Evolutionary conservation across 2,113 vertebrate genomes (phyloP).

Genomic region (Oreochromis spilurus): DNA sequence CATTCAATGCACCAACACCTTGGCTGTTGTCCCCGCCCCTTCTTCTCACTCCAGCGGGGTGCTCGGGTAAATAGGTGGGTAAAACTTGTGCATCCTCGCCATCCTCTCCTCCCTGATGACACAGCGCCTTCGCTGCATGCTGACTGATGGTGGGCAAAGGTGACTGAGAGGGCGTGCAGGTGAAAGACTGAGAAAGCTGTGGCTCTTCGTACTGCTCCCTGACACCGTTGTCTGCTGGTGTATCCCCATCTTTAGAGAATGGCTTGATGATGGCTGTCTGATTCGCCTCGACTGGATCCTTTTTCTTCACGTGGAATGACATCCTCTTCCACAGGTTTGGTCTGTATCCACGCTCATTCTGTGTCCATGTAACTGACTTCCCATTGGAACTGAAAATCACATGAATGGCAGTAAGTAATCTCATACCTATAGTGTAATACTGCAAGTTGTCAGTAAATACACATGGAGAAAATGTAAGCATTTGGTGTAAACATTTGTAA

Average conservation of each 20-base stretch:
- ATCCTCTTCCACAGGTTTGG: conserved; percentile 94
- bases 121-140: conserved; percentile 63
- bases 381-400: conserved; percentile 84
- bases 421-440: neutral
- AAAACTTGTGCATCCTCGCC: conserved; percentile 38
- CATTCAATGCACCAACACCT: neutral
- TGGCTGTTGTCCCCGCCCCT: conserved; percentile 13
- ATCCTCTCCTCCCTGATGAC: conserved; percentile 74
- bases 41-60: conserved; percentile 39
- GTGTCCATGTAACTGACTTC: conserved; percentile 90
- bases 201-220: conserved; percentile 74
- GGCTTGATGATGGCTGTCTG: conserved; percentile 98
- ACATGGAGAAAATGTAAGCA: neutral
- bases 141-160: conserved; percentile 81
- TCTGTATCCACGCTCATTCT: conserved; percentile 83
- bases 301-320: conserved; percentile 94
- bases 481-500: neutral
- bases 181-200: conserved; percentile 74
- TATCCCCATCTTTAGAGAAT: conserved; percentile 82
- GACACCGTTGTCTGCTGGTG: conserved; percentile 67
- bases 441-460: neutral
- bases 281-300: conserved; percentile 81
- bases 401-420: neutral
- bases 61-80: conserved; percentile 77
- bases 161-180: conserved; percentile 76